These are phyloP conservation scores for Metridium senile DNA, from an alignment of 92 coral and sea anemone genomes.

Conservation along the genomic window DNA sequence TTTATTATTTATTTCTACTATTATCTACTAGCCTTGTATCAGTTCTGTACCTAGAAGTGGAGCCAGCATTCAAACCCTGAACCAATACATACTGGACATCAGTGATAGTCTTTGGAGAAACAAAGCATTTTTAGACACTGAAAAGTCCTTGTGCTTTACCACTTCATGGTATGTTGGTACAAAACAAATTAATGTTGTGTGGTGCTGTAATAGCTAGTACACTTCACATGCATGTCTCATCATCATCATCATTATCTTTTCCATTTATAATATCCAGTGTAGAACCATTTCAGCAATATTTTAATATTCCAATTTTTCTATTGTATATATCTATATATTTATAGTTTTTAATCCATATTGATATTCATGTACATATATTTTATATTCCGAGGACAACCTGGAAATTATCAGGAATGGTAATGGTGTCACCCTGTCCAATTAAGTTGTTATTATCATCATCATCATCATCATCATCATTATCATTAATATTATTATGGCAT, in stretches of 20 bases:
- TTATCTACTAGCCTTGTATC: neutral
- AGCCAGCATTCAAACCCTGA: slow-evolving; percentile 75
- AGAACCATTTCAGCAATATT: neutral
- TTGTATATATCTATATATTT: neutral
- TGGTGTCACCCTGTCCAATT: too few relatives aligned
- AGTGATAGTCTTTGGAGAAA: slow-evolving; percentile 97
- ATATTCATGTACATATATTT: too few relatives aligned
- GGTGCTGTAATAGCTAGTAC: too few relatives aligned
- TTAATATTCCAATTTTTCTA: neutral
- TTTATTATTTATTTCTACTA: too few relatives aligned
- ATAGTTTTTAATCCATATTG: too few relatives aligned
- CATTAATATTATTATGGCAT: too few relatives aligned
- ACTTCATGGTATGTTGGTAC: slow-evolving; percentile 69
- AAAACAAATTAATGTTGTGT: neutral
- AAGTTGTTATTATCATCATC: too few relatives aligned
- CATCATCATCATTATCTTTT: too few relatives aligned
- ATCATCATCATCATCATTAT: too few relatives aligned
- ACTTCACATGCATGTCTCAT: too few relatives aligned
- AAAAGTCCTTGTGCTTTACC: slow-evolving; percentile 77
- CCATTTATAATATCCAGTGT: neutral
- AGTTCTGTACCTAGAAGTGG: slow-evolving; percentile 73
- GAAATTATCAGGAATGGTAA: too few relatives aligned
- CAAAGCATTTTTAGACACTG: slow-evolving; percentile 87
- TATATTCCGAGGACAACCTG: too few relatives aligned
- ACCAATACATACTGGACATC: slow-evolving; percentile 91